Evolutionary conservation across 2,888 invertebrate genomes (phyloP).

Genomic region (Chironomus tentans): DNA sequence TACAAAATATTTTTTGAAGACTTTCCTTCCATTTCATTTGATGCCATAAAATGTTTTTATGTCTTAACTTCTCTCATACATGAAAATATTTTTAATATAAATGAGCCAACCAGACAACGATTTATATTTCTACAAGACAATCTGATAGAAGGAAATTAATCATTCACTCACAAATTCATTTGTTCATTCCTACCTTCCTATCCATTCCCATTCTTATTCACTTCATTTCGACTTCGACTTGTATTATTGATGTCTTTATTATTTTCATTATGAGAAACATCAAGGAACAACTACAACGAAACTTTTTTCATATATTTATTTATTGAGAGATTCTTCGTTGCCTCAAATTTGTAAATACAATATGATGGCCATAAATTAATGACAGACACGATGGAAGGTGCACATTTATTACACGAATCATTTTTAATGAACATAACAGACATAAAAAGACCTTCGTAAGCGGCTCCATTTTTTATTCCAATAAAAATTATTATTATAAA

Average conservation of each 20-base stretch:
- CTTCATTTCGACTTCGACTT: background rate
- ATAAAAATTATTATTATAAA: background rate
- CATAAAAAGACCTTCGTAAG: background rate
- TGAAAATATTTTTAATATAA: background rate
- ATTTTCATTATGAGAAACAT: background rate
- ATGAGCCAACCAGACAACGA: background rate
- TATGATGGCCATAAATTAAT: conserved; percentile 12
- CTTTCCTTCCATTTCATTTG: background rate
- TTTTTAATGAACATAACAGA: background rate
- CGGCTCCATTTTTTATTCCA: background rate
- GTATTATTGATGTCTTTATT: background rate
- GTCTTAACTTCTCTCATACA: background rate
- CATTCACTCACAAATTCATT: background rate
- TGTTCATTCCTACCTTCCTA: background rate
- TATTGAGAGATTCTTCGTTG: background rate
- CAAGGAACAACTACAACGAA: background rate
- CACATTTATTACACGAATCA: conserved; percentile 23
- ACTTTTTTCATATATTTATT: too few species aligned
- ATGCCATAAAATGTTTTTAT: background rate
- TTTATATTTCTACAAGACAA: background rate
- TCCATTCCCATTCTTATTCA: background rate
- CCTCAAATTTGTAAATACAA: background rate
- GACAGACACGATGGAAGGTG: conserved; percentile 15
- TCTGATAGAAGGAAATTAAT: background rate
- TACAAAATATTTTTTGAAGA: background rate